Evolutionary conservation across 1,140 invertebrate species (phyloP).

Genomic region (Eriosoma lanigerum): DNA sequence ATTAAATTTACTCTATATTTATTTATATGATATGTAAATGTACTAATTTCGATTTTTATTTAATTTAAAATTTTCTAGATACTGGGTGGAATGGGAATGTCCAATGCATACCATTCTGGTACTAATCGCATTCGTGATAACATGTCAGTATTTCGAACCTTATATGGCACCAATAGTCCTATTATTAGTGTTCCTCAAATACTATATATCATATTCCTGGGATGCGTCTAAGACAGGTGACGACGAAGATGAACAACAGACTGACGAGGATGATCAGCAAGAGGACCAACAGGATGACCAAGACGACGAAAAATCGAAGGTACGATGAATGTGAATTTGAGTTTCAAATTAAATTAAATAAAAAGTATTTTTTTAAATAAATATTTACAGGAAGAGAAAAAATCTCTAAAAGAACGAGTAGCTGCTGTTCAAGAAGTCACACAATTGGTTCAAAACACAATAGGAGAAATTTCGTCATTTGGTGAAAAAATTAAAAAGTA

Average conservation of each 20-base stretch:
- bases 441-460: constrained; percentile 89
- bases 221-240: neutral
- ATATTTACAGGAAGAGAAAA: constrained; percentile 82
- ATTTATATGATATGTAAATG: too few species aligned
- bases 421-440: constrained; percentile 96
- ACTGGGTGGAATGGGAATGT: constrained; percentile 97
- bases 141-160: constrained; percentile 82
- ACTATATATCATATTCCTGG: constrained; percentile 62
- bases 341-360: too few species aligned
- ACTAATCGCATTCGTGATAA: constrained; percentile 78
- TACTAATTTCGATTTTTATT: too few species aligned
- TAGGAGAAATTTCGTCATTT: constrained; percentile 88
- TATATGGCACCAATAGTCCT: constrained; percentile 82
- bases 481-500: constrained; percentile 93
- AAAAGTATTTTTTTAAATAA: neutral
- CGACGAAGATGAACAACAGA: constrained; percentile 57
- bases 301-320: constrained; percentile 75
- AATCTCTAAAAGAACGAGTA: constrained; percentile 87
- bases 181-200: constrained; percentile 77
- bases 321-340: constrained; percentile 53
- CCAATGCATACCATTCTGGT: constrained; percentile 84
- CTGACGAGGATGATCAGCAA: constrained; percentile 61
- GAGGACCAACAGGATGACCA: constrained; percentile 80
- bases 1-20: neutral
- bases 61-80: constrained; percentile 64